Percentiles rank a stretch among this genome's conserved stretches.
Conservation (phyloP, 1,140 invertebrate genomes). For the Eupristina koningsbergeri region DNA sequence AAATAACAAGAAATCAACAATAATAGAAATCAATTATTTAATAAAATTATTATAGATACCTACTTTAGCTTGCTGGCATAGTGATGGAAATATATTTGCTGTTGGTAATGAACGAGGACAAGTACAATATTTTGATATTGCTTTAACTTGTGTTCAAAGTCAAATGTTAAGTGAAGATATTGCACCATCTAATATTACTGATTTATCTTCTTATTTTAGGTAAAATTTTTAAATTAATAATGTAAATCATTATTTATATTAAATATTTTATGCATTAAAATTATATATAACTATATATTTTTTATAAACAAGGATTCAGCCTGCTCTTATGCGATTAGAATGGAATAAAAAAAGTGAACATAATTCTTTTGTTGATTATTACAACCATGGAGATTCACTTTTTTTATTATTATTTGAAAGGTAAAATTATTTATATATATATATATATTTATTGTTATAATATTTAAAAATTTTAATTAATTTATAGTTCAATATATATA, state of each 20-base stretch:
- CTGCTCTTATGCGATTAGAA: constrained; percentile 73
- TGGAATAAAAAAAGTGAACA: constrained; percentile 76
- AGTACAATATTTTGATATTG: constrained; percentile 85
- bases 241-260: constrained; percentile 30
- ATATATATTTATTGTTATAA: not conserved
- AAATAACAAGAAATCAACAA: constrained; percentile 5
- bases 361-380: constrained; percentile 68
- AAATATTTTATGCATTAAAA: constrained; percentile 15
- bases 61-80: constrained; percentile 82
- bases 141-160: constrained; percentile 79
- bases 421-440: constrained; percentile 61
- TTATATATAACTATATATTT: not conserved
- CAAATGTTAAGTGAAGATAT: constrained; percentile 82
- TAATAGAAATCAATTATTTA: constrained; percentile 23
- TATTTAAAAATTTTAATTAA: constrained; percentile 29
- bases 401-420: constrained; percentile 78
- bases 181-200: constrained; percentile 77
- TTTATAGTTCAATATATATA: not conserved
- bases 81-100: constrained; percentile 79
- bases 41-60: constrained; percentile 74
- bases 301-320: constrained; percentile 69
- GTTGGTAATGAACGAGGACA: constrained; percentile 82
- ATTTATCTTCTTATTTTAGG: constrained; percentile 82
- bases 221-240: constrained; percentile 58
- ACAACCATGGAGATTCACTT: constrained; percentile 71